Percentiles rank a stretch among this genome's conserved stretches.
Evolutionary conservation across 2,888 invertebrate species (phyloP).

Genomic region (Gastracanthus pulcherrimus): DNA sequence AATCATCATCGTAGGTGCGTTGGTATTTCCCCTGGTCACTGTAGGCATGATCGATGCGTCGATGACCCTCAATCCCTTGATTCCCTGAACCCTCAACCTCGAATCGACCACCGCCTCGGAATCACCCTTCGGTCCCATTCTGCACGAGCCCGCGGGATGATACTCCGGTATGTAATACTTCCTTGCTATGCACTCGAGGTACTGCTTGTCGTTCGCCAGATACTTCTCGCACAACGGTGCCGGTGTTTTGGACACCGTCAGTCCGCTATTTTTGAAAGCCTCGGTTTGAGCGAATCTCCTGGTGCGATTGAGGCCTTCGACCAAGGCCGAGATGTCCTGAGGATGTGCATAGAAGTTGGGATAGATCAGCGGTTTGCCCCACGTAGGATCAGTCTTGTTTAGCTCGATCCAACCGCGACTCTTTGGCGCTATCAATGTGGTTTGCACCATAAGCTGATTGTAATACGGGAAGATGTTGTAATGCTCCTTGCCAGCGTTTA

Average conservation of each 20-base stretch:
- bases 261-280: constrained; percentile 80
- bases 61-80: constrained; percentile 13
- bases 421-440: not conserved
- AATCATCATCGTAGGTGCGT: constrained; percentile 17
- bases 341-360: constrained; percentile 84
- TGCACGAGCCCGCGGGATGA: constrained; percentile 20
- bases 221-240: not conserved
- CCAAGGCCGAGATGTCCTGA: constrained; percentile 80
- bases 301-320: constrained; percentile 81
- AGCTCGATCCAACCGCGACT: constrained; percentile 32
- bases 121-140: constrained; percentile 2
- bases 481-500: not conserved
- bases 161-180: constrained; percentile 3
- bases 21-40: constrained; percentile 8
- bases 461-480: not conserved
- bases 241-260: constrained; percentile 74
- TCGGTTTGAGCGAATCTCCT: constrained; percentile 79
- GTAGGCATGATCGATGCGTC: constrained; percentile 22
- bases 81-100: constrained; percentile 21
- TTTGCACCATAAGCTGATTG: not conserved
- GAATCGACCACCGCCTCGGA: not conserved
- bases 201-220: not conserved
- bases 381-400: constrained; percentile 13
- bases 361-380: constrained; percentile 79
- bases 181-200: not conserved